Conservation (phyloP, 2,888 invertebrate species). For the Cheiracanthium punctorium region DNA sequence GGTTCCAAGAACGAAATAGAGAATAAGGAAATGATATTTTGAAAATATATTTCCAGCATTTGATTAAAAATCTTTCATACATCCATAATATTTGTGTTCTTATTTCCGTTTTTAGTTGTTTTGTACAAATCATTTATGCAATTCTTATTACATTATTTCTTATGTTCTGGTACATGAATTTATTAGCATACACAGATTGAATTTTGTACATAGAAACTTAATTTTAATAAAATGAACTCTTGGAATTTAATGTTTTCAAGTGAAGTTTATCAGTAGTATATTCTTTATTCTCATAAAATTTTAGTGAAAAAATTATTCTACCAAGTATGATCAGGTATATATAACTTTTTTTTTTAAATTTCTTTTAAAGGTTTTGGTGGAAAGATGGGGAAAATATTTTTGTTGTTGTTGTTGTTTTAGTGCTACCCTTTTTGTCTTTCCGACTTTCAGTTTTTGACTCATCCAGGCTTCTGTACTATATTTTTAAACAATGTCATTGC, state of each 20-base stretch:
- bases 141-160: not conserved
- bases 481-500: no score
- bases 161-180: not conserved
- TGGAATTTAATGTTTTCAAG: not conserved
- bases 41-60: not conserved
- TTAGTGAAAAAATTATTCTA: no score
- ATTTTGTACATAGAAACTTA: constrained; percentile 9
- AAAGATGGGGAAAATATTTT: no score
- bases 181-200: not conserved
- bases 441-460: no score
- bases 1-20: constrained; percentile 45
- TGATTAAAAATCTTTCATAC: constrained; percentile 11
- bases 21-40: not conserved
- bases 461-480: no score
- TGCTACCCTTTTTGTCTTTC: no score
- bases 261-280: no score
- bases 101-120: not conserved
- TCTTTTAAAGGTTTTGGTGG: no score
- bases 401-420: no score
- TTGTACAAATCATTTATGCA: not conserved
- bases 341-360: no score
- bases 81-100: constrained; percentile 1
- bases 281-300: no score
- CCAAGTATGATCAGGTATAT: no score
- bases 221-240: constrained; percentile 1